Percentiles rank a stretch among this genome's conserved stretches.
Conservation (phyloP, 2,113 vertebrate species). For the Caranx ignobilis region DNA sequence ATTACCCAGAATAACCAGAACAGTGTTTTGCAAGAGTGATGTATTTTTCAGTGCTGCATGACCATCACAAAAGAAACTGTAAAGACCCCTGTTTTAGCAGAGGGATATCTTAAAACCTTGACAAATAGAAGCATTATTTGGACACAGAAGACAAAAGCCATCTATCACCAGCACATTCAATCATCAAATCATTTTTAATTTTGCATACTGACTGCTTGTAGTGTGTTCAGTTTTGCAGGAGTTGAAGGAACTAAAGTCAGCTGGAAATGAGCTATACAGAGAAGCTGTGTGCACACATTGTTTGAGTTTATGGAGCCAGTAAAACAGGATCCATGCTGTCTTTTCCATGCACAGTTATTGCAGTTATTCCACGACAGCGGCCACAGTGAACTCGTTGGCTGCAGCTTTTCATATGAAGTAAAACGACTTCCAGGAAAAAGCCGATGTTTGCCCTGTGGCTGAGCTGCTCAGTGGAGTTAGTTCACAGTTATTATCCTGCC, state of each 20-base stretch:
- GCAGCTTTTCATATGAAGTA: constrained; percentile 44
- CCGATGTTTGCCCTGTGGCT: constrained; percentile 21
- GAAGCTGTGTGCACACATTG: constrained; percentile 7
- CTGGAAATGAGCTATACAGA: background rate
- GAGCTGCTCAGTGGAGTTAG: background rate
- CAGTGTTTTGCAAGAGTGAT: too few relatives aligned
- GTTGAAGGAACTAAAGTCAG: background rate
- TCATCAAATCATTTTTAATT: background rate
- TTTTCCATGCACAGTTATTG: background rate
- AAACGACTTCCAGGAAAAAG: constrained; percentile 71
- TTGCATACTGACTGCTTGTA: background rate
- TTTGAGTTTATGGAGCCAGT: constrained; percentile 13
- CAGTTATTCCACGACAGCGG: constrained; percentile 26
- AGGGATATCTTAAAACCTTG: background rate
- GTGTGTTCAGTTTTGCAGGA: background rate
- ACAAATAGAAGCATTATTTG: too few relatives aligned
- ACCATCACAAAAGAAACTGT: too few relatives aligned
- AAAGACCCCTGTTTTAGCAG: background rate
- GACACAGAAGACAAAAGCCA: too few relatives aligned
- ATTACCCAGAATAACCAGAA: too few relatives aligned
- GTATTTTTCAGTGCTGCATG: background rate
- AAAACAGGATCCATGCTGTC: constrained; percentile 5
- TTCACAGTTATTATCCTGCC: constrained; percentile 19
- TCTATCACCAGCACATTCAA: background rate
- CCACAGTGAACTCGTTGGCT: constrained; percentile 29